Base-by-base conservation (phyloP, 2,888 invertebrate species). In the Campaea margaritaria region DNA sequence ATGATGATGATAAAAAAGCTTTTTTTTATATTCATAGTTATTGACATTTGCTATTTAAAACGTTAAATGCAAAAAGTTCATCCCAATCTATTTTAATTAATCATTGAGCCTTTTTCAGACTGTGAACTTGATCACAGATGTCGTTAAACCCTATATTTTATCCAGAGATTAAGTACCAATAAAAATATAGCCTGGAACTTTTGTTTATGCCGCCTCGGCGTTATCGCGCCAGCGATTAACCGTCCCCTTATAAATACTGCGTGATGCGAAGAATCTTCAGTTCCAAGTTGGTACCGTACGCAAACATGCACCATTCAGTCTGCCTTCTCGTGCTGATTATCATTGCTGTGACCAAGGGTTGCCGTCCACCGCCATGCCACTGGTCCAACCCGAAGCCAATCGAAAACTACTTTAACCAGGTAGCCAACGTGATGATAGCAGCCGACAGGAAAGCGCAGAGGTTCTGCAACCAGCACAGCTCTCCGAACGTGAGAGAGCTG, bases 361-460 rank as follows among this genome's bases (percentile, higher is more conserved):
- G 68, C 9, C 60, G 45, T 12, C 58, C 61, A 0, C 56, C 63
- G 0, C 67, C 67, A 0, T 68, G 68, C 53, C 68, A 68, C 15
- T 68, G 68, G 68, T 16, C 21, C 0, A 31, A 64, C 9, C 28
- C 61, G 0, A 52, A 49, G 10, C 62, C 43, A 0, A 47, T 63
- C 13, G 54, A 52, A 7, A 39, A 68, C 28, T 68, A 66, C 53
- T 68, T 59, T 57, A 13, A 59, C 0, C 38, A 54, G 0, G 61
- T 66, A 0, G 68, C 66, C 0, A 58, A 44, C 10, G 57, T 54
- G 28, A 58, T 68, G 16, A 66, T 68, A 31, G 54, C 46, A 8
- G 60, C 66, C 2, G 66, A 68, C 43, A 61, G 41, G 34, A 47
- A 52, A 9, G 49, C 39, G 0, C 51, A 61, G 11, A 13, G 34